phyloP scores from a whole-genome alignment of 2,888 invertebrate genomes.

The Epicampocera succincta region DNA sequence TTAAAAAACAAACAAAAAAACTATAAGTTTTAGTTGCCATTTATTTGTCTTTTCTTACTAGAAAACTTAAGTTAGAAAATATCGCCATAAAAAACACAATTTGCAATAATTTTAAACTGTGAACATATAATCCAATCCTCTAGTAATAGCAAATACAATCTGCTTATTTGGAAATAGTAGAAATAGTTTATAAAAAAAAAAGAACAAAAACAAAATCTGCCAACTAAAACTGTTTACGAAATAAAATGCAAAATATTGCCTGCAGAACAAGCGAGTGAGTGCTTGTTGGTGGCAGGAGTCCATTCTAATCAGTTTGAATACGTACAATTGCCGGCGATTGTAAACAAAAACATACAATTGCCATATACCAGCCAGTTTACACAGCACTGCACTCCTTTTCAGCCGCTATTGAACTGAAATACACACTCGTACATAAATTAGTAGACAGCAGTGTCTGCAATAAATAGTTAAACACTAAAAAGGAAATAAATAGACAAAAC shows the following conservation, averaged over 20 bases:
- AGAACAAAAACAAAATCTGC: background rate
- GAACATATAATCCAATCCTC: background rate
- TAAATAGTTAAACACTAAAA: conserved; percentile 51
- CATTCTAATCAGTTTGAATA: too few relatives aligned
- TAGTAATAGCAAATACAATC: background rate
- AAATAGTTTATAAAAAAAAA: background rate
- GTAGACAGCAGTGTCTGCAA: conserved; percentile 53
- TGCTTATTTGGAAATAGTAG: background rate
- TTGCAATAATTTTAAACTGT: background rate
- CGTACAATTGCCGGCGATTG: conserved; percentile 29
- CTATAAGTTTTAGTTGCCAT: too few relatives aligned
- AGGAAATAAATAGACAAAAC: conserved; percentile 33
- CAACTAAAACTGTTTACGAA: conserved; percentile 31
- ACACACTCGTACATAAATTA: conserved; percentile 39
- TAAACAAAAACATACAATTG: conserved; percentile 56
- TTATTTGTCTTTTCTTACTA: too few relatives aligned
- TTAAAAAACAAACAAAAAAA: too few relatives aligned
- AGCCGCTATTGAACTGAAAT: background rate
- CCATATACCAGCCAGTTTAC: conserved; percentile 19
- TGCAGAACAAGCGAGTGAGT: conserved; percentile 8
- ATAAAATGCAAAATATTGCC: conserved; percentile 37
- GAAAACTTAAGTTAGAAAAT: too few relatives aligned
- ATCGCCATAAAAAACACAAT: background rate
- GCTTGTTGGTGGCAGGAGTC: conserved; percentile 11
- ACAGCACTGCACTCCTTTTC: conserved; percentile 15